phyloP scores from a whole-genome alignment of 2,888 invertebrate genomes.

The Ophion costatus region DNA sequence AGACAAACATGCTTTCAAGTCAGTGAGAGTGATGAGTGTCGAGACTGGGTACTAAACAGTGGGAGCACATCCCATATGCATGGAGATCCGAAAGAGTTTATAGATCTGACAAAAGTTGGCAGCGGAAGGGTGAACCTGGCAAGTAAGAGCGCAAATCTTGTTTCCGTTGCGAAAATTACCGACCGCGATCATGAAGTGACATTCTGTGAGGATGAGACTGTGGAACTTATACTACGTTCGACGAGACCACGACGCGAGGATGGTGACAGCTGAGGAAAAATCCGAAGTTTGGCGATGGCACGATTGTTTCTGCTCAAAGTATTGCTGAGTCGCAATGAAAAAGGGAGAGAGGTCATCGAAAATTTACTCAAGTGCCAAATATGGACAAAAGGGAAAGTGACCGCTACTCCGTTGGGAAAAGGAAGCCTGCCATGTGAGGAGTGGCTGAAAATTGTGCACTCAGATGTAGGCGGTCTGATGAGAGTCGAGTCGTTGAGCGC shows the following conservation, averaged over 20 bases:
- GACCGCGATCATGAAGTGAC: constrained; percentile 55
- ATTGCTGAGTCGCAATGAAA: not conserved
- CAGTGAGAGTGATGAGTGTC: constrained; percentile 14
- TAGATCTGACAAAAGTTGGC: constrained; percentile 3
- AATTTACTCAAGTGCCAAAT: constrained; percentile 17
- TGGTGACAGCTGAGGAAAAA: not conserved
- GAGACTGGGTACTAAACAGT: constrained; percentile 50
- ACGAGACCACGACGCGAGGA: constrained; percentile 7
- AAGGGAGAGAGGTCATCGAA: not conserved
- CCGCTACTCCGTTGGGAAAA: constrained; percentile 32
- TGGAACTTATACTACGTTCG: constrained; percentile 61
- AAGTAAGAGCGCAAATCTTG: constrained; percentile 58
- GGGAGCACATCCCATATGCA: constrained; percentile 48
- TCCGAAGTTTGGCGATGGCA: constrained; percentile 30
- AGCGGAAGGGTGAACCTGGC: constrained; percentile 27
- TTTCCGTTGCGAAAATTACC: constrained; percentile 67
- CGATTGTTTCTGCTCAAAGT: constrained; percentile 31
- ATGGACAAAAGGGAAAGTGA: constrained; percentile 32
- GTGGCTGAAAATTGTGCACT: constrained; percentile 68
- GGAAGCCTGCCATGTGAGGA: not conserved
- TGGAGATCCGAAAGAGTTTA: constrained; percentile 26
- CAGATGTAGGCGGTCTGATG: constrained; percentile 66
- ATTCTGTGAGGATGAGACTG: no score
- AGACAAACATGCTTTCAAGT: constrained; percentile 22
- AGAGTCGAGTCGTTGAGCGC: constrained; percentile 21